Conservation (phyloP, 1,140 invertebrate genomes). For the Bombus polaris region DNA sequence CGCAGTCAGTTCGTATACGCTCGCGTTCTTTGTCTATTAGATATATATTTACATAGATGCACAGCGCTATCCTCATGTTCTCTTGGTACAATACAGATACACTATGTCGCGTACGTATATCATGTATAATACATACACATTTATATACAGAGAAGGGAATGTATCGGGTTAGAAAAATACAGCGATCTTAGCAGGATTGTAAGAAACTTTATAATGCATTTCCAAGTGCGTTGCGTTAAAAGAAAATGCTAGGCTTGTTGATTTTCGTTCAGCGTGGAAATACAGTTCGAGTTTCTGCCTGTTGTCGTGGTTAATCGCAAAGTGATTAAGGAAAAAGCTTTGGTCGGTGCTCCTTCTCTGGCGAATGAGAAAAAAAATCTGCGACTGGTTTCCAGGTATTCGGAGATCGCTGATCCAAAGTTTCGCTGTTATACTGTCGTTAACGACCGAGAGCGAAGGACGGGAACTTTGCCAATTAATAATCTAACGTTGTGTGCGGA, state of each 20-base stretch:
- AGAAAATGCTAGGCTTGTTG: slow-evolving; percentile 56
- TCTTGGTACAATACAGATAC: slow-evolving; percentile 60
- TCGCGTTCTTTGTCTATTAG: slow-evolving; percentile 37
- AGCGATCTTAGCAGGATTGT: slow-evolving; percentile 74
- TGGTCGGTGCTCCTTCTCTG: not conserved
- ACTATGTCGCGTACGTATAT: slow-evolving; percentile 40
- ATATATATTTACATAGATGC: slow-evolving; percentile 74
- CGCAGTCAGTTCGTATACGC: slow-evolving; percentile 28
- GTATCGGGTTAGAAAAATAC: slow-evolving; percentile 82
- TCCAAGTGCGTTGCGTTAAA: slow-evolving; percentile 42
- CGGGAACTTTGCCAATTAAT: slow-evolving; percentile 61
- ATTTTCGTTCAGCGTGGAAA: not conserved
- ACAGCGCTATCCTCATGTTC: slow-evolving; percentile 25
- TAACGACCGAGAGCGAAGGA: slow-evolving; percentile 46
- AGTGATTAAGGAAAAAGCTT: not conserved
- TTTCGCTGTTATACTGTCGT: slow-evolving; percentile 2
- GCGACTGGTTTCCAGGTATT: not conserved
- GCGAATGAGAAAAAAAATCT: not conserved
- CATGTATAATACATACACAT: slow-evolving; percentile 28
- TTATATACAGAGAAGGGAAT: slow-evolving; percentile 73
- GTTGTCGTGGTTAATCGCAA: not conserved
- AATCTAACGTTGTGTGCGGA: slow-evolving; percentile 38
- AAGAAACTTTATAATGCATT: slow-evolving; percentile 63
- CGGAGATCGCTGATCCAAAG: not conserved
- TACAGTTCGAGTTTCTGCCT: not conserved